phyloP scores from a whole-genome alignment of 2,113 vertebrate species.

The Oryzias curvinotus region DNA sequence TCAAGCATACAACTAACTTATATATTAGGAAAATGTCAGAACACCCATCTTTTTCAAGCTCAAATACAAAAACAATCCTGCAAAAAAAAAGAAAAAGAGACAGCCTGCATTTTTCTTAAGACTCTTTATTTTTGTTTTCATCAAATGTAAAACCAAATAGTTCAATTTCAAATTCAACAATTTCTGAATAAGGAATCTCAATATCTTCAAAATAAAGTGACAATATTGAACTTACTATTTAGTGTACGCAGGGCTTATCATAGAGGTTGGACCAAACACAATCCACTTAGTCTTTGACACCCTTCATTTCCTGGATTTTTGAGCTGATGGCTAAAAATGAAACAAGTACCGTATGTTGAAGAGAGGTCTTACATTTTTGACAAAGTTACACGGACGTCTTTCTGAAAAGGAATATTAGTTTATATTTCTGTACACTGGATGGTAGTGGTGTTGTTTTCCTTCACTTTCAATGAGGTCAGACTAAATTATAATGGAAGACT shows the following conservation, averaged over 20 bases:
- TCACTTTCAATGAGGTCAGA: conserved; percentile 39
- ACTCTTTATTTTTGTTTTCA: conserved; percentile 88
- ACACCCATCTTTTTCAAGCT: background rate
- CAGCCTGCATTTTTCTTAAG: conserved; percentile 90
- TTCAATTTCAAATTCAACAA: conserved; percentile 96
- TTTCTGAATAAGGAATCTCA: conserved; percentile 98
- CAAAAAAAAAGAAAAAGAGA: conserved; percentile 61
- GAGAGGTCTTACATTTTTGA: conserved; percentile 49
- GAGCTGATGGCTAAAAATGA: conserved; percentile 65
- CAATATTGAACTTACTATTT: conserved; percentile 91
- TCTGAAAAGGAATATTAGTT: conserved; percentile 49
- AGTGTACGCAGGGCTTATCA: conserved; percentile 81
- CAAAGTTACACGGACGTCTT: conserved; percentile 52
- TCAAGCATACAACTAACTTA: no score
- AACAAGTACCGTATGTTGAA: conserved; percentile 56
- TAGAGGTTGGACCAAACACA: conserved; percentile 90
- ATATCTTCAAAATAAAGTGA: conserved; percentile 98
- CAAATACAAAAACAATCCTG: background rate
- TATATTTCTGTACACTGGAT: conserved; percentile 54
- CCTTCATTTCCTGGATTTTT: conserved; percentile 76
- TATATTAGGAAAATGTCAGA: no score
- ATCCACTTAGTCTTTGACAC: conserved; percentile 89
- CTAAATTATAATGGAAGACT: conserved; percentile 70
- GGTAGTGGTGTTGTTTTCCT: conserved; percentile 34
- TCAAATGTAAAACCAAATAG: conserved; percentile 97